Conservation (phyloP, 2,888 invertebrate genomes). For the Elgonia sp. region DNA sequence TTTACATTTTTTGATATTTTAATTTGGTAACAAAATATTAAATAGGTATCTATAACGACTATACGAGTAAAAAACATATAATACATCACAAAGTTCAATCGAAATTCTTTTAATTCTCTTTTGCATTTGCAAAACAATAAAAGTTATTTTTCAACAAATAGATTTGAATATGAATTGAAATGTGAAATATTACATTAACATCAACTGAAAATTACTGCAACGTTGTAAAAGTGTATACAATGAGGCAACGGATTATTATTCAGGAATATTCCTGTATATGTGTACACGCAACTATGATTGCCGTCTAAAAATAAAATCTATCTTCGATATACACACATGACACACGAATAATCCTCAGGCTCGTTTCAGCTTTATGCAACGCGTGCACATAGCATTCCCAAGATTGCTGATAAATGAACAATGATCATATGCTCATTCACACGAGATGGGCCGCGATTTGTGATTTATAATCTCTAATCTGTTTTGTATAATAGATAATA, state of each 20-base stretch:
- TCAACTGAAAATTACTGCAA: too few relatives aligned
- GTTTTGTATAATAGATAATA: constrained; percentile 26
- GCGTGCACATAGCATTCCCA: constrained; percentile 48
- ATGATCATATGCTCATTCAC: constrained; percentile 56
- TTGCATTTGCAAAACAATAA: too few relatives aligned
- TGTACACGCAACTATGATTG: constrained; percentile 15
- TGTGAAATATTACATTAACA: too few relatives aligned
- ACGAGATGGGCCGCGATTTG: constrained; percentile 38
- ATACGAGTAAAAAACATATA: too few relatives aligned
- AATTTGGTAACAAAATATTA: too few relatives aligned
- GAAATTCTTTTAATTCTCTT: too few relatives aligned
- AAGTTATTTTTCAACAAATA: too few relatives aligned
- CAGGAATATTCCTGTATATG: background rate
- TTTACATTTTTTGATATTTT: too few relatives aligned
- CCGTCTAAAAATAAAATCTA: constrained; percentile 48
- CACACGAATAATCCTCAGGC: constrained; percentile 49
- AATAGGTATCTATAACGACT: too few relatives aligned
- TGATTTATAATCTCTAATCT: constrained; percentile 45
- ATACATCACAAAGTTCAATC: too few relatives aligned
- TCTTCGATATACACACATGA: constrained; percentile 16
- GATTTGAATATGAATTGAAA: too few relatives aligned
- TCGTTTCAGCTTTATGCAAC: constrained; percentile 53
- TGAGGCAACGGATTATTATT: background rate
- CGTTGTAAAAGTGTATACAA: background rate
- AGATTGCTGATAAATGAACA: constrained; percentile 68